phyloP scores from a whole-genome alignment of 2,113 vertebrate species.

The Rhadina sibilatrix region DNA sequence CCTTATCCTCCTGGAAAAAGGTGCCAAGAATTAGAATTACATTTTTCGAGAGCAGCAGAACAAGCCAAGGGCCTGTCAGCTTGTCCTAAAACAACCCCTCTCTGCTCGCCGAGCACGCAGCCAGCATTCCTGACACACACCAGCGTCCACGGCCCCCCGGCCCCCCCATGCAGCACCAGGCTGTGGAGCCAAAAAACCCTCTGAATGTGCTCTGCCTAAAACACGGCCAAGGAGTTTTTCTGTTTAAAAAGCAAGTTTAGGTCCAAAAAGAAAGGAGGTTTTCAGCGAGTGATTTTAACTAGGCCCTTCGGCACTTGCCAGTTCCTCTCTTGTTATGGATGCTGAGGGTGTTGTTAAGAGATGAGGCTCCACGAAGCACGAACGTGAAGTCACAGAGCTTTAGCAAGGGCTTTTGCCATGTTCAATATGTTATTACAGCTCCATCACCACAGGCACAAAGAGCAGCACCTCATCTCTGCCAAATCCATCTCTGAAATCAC shows the following conservation, averaged over 20 bases:
- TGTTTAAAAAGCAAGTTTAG: slow-evolving; percentile 29
- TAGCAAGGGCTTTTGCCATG: slow-evolving; percentile 41
- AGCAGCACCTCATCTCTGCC: slow-evolving; percentile 25
- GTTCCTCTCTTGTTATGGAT: slow-evolving; percentile 23
- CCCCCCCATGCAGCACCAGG: neutral
- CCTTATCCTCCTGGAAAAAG: slow-evolving; percentile 9
- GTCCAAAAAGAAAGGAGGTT: slow-evolving; percentile 34
- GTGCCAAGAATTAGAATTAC: slow-evolving; percentile 47
- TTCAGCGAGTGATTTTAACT: neutral
- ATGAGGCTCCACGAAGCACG: slow-evolving; percentile 17
- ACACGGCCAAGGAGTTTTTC: slow-evolving; percentile 2
- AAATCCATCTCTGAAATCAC: slow-evolving; percentile 29
- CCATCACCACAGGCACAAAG: slow-evolving; percentile 56
- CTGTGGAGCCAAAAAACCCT: slow-evolving; percentile 17
- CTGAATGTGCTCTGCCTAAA: neutral
- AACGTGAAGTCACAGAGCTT: slow-evolving; percentile 21
- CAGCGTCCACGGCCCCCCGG: neutral
- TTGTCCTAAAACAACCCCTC: slow-evolving; percentile 63
- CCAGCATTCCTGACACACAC: slow-evolving; percentile 39
- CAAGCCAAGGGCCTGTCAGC: slow-evolving; percentile 60
- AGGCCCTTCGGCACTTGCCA: slow-evolving; percentile 11
- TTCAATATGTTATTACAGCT: slow-evolving; percentile 56
- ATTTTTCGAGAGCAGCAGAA: slow-evolving; percentile 49
- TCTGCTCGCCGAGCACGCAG: neutral
- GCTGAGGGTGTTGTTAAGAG: slow-evolving; percentile 27